phyloP scores from a whole-genome alignment of 2,888 invertebrate species.

The Iphiclides podalirius region DNA sequence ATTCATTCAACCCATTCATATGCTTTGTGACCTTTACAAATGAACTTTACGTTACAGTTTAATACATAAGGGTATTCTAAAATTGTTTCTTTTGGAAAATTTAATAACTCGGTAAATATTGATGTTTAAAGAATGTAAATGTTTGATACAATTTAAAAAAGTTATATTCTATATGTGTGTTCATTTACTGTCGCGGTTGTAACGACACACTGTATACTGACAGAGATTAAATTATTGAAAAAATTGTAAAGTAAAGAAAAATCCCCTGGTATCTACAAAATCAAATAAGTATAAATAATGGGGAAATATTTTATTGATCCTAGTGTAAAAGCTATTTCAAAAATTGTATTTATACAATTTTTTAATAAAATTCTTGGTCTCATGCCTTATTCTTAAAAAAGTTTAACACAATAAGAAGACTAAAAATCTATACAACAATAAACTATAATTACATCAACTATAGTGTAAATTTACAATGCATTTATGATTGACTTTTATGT shows the following conservation, averaged over 20 bases:
- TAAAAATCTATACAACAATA: conserved; percentile 69
- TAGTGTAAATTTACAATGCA: conserved; percentile 60
- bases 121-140: no score
- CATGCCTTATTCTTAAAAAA: conserved; percentile 70
- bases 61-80: no score
- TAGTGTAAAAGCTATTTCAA: conserved; percentile 78
- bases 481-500: conserved; percentile 28
- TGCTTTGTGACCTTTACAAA: no score
- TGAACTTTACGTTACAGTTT: no score
- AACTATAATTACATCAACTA: conserved; percentile 60
- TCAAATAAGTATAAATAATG: conserved; percentile 34
- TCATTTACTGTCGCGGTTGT: no score
- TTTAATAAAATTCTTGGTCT: conserved; percentile 76
- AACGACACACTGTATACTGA: no score
- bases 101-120: no score
- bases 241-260: conserved; percentile 41
- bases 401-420: conserved; percentile 56
- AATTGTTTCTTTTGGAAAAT: no score
- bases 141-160: no score
- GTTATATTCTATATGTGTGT: no score
- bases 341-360: conserved; percentile 77
- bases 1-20: no score
- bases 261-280: conserved; percentile 26
- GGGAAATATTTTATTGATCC: conserved; percentile 78
- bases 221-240: conserved; percentile 15